Evolutionary conservation across 2,113 vertebrate genomes (phyloP).

Genomic region (Gambusia holbrooki): DNA sequence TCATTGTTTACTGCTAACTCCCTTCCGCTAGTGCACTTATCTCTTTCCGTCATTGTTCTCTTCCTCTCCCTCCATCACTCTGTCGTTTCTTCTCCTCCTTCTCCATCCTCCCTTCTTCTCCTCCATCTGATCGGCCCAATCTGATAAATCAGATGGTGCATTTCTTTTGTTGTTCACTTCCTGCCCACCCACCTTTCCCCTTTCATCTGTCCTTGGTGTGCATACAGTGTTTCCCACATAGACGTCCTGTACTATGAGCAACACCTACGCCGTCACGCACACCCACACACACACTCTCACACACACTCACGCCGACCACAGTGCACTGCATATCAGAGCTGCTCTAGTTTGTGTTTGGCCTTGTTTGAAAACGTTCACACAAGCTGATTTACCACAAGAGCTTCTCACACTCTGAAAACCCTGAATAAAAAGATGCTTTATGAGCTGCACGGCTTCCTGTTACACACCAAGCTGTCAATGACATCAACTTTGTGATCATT

Average conservation of each 20-base stretch:
- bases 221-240: constrained; percentile 69
- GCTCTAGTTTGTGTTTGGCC: constrained; percentile 63
- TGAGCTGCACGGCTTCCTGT: constrained; percentile 42
- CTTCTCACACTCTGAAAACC: constrained; percentile 19
- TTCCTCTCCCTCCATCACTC: constrained; percentile 49
- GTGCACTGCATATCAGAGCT: constrained; percentile 43
- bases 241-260: constrained; percentile 59
- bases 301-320: constrained; percentile 37
- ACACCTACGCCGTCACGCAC: constrained; percentile 46
- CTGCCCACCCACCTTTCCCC: constrained; percentile 64
- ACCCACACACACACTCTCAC: constrained; percentile 29
- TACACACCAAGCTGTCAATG: constrained; percentile 1
- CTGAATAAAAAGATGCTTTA: constrained; percentile 20
- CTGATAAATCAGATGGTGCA: constrained; percentile 66
- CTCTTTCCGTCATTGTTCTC: constrained; percentile 65
- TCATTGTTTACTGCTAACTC: constrained; percentile 87
- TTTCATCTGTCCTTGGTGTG: constrained; percentile 66
- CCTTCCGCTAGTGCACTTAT: constrained; percentile 73
- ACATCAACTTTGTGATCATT: constrained; percentile 3
- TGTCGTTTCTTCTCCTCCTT: constrained; percentile 29
- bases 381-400: constrained; percentile 53
- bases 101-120: constrained; percentile 24
- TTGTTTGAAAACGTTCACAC: constrained; percentile 33
- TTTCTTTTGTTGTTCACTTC: constrained; percentile 69
- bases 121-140: constrained; percentile 31